Base-by-base conservation (phyloP, 2,113 vertebrate species). In the Motacilla alba region DNA sequence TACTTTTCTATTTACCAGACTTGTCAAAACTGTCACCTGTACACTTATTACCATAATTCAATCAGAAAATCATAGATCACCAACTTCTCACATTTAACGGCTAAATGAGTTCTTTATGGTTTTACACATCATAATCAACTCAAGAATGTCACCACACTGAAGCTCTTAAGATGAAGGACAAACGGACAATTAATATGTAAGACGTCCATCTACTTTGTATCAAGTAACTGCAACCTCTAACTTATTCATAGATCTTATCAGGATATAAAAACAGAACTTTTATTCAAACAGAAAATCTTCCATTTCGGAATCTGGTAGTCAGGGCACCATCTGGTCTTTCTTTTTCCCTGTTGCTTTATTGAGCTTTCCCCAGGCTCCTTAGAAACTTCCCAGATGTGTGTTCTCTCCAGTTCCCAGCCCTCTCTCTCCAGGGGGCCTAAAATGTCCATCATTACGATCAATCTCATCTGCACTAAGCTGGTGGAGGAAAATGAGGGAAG, bases 401-500 rank as follows among this genome's bases (percentile, higher is more conserved):
- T 9, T 81, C 72, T 46, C 58, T 44, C 47, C 82, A 78, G 35
- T 28, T 76, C 56, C 58, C 39, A 41, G 30, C 28, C 31, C 55
- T 50, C 43, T 89, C 41, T 73, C 80, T 84, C 91, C 50, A 52
- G n/a, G 46, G 79, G 50, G 44, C 60, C 35, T 8, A 59, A 89
- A 50, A 83, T 74, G 58, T 83, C 89, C 56, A 46, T 87, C 83
- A 70, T 30, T 90, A 83, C 66, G 77, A 96, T 97, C 95, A 94
- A 93, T 95, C 94, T 96, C 95, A 95, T 75, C 94, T 97, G 91
- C 58, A 73, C 73, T 46, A 81, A 37, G 37, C 21, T 18, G 30
- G 8, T 8, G 4, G 8, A 23, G 7, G 18, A 26, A 44, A n/a
- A 41, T 18, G 33, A 15, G 10, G 11, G 52, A 50, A 86, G 39